These are phyloP conservation scores for Mustela lutreola DNA, from an alignment of 2,113 vertebrate species.

Conservation along the genomic window DNA sequence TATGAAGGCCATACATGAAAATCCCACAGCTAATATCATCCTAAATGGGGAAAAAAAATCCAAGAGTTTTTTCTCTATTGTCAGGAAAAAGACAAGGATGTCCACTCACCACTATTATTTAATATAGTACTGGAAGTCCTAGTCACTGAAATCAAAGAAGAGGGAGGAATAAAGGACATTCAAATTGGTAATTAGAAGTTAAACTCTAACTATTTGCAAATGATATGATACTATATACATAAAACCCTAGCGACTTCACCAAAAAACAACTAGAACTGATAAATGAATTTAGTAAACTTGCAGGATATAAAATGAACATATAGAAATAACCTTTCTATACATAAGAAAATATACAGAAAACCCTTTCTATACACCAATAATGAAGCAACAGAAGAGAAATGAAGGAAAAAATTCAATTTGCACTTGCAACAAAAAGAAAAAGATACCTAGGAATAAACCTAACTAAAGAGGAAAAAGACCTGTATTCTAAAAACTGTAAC, in stretches of 20 bases:
- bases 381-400: not conserved
- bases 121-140: not conserved
- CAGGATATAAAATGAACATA: not conserved
- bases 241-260: not conserved
- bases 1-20: not conserved
- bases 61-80: not conserved
- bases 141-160: not conserved
- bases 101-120: not conserved
- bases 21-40: not conserved
- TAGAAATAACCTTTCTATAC: not conserved
- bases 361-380: not conserved
- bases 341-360: not conserved
- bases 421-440: not conserved
- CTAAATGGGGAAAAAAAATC: not conserved
- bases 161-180: not conserved
- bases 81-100: not conserved
- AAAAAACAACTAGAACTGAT: not conserved
- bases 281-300: not conserved
- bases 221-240: not conserved
- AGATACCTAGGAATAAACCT: not conserved
- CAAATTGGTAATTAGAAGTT: not conserved
- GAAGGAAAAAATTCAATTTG: not conserved
- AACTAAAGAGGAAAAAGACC: not conserved
- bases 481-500: not conserved
- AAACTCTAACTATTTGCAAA: not conserved